These are phyloP conservation scores for Eudorcas thomsonii DNA, from an alignment of 2,113 vertebrate genomes.

Conservation along the genomic window DNA sequence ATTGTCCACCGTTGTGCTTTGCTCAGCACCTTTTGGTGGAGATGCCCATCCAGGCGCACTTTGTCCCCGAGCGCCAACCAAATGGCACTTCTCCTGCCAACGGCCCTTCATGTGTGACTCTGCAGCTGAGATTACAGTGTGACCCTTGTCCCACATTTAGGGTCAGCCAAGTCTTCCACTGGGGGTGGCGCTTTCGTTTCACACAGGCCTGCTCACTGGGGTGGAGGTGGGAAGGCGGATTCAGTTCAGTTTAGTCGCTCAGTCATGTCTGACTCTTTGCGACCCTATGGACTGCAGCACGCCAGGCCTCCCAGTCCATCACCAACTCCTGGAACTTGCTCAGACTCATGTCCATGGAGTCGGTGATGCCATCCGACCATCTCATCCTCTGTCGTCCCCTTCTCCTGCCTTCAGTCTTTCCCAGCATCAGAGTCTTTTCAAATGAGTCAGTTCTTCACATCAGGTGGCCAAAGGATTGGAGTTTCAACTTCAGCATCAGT, in stretches of 20 bases:
- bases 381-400: neutral
- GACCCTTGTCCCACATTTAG: constrained; percentile 55
- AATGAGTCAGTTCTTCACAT: accelerated
- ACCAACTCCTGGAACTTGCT: neutral
- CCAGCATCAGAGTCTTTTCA: neutral
- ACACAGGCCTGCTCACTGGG: neutral
- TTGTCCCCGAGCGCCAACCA: neutral
- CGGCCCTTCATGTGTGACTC: neutral
- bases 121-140: constrained; percentile 27
- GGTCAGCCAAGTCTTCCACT: constrained; percentile 3
- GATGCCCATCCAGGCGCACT: constrained; percentile 16
- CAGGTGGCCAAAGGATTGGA: neutral
- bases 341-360: neutral
- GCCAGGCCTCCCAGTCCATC: neutral
- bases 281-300: accelerated
- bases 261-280: neutral
- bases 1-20: constrained; percentile 47
- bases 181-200: neutral
- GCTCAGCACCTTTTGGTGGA: neutral
- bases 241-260: neutral
- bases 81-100: neutral
- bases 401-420: neutral
- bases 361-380: neutral
- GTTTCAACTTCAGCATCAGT: neutral
- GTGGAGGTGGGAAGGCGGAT: neutral